These are phyloP conservation scores for Dolichopus griseipennis DNA, from an alignment of 2,888 invertebrate species.

Conservation along the genomic window DNA sequence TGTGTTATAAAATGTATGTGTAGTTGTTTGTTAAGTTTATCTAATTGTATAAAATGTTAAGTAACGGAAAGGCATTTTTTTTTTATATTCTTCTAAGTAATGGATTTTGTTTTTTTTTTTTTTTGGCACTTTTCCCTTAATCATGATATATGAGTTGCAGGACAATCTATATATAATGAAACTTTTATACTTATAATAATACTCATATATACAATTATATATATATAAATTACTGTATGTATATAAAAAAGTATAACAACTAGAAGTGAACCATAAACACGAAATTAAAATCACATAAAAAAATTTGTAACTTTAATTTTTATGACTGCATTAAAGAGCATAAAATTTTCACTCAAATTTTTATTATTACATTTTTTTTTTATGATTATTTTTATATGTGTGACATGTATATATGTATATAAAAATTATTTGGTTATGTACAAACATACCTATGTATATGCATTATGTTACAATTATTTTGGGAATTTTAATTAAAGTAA, in stretches of 20 bases:
- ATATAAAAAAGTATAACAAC: not conserved
- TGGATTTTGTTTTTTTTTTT: no score
- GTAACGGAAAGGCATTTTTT: no score
- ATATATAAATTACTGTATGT: not conserved
- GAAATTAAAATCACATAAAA: not conserved
- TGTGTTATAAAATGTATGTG: no score
- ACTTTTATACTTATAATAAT: not conserved
- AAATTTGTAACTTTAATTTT: slow-evolving; percentile 3
- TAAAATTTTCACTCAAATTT: not conserved
- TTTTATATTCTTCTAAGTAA: no score
- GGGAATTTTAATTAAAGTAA: slow-evolving; percentile 4
- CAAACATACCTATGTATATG: not conserved
- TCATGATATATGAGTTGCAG: not conserved
- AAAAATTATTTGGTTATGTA: no score
- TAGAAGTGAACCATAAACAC: not conserved
- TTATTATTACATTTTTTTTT: not conserved
- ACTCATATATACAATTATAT: not conserved
- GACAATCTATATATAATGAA: not conserved
- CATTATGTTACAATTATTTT: not conserved
- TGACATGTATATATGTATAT: no score
- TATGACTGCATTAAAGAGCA: slow-evolving; percentile 6
- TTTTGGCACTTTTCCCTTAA: not conserved
- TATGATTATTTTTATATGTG: not conserved
- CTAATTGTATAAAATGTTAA: no score
- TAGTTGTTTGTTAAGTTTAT: no score